Evolutionary conservation across 2,888 invertebrate species (phyloP), one percentile per base, ranked within the genome.

Genomic region (Drosophila multiciliata): DNA sequence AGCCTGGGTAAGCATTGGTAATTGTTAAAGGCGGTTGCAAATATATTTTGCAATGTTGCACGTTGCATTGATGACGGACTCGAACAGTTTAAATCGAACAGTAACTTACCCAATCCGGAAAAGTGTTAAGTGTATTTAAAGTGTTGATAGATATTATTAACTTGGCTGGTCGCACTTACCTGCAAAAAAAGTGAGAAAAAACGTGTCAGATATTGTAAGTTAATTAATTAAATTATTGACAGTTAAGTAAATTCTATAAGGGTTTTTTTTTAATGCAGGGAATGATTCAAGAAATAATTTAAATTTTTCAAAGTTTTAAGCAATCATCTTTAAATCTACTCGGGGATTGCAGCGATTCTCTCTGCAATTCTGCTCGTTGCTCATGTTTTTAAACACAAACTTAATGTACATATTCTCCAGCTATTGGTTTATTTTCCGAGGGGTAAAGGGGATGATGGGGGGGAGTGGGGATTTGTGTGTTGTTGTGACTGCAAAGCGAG

Each of bases 1-100:
- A 29, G 29, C 6, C 70, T 75, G 52, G 55, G 80, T 80, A 82
- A 81, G 79, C 79, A 85, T 59, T 68, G 71, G 79, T 82, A 84
- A 87, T 87, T 87, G 85, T 67, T 65, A 38, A 33, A 53, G 54
- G 38, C 66, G 49, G 38, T 20, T 20, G 32, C 38, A 40, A 20
- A 29, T 29, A 57, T 6, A n/a, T 5, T 17, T 45, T 6, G 5
- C 33, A 40, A 58, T 23, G 12, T 40, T 29, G 29, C n/a, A 35
- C 54, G 32, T 53, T 64, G 54, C 33, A 64, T 60, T 50, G 45
- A 8, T 52, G 53, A 42, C 15, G 35, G 62, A 17, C 20, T 29
- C 23, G 15, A 29, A 38, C 60, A 64, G 15, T 45, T 45, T 45
- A 45, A 29, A 45, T 45, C 26, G 23, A 29, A 45, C 23, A 45